A percentile compares a stretch with the other conserved stretches of the same genome.
phyloP scores from a whole-genome alignment of 1,140 invertebrate species.

The Heliconius eleuchia region DNA sequence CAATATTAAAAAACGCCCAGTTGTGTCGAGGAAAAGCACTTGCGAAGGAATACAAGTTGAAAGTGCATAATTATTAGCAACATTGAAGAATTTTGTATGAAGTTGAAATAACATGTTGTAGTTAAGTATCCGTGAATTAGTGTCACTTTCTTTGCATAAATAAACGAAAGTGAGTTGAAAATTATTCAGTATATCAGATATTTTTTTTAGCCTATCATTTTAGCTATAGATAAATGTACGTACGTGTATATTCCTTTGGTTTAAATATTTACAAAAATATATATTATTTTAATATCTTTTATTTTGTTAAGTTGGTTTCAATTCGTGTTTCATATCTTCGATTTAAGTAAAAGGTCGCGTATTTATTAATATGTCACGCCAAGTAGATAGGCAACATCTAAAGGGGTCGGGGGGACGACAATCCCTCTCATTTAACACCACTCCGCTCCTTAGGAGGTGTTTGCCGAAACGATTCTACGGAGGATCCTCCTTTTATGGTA shows the following conservation, averaged over 20 bases:
- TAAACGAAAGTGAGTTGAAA: not conserved
- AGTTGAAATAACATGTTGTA: not conserved
- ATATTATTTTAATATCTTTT: too few relatives aligned
- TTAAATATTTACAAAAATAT: too few relatives aligned
- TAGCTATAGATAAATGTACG: too few relatives aligned
- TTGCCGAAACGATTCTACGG: conserved; percentile 78
- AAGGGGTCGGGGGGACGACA: conserved; percentile 51
- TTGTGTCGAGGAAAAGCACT: not conserved
- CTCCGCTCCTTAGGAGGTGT: conserved; percentile 77
- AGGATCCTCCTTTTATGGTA: conserved; percentile 77
- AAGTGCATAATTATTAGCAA: not conserved
- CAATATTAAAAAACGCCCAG: not conserved
- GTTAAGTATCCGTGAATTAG: not conserved
- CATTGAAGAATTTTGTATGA: not conserved
- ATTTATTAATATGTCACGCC: conserved; percentile 11
- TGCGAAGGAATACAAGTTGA: not conserved
- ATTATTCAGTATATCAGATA: not conserved
- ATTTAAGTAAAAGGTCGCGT: not conserved
- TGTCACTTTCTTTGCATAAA: not conserved
- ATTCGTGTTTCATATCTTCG: not conserved
- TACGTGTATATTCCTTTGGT: too few relatives aligned
- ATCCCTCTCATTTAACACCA: conserved; percentile 81
- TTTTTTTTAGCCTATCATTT: too few relatives aligned
- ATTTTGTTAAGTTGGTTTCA: too few relatives aligned
- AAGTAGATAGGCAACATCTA: not conserved